phyloP scores from a whole-genome alignment of 2,888 invertebrate species.

The Machimus rusticus region DNA sequence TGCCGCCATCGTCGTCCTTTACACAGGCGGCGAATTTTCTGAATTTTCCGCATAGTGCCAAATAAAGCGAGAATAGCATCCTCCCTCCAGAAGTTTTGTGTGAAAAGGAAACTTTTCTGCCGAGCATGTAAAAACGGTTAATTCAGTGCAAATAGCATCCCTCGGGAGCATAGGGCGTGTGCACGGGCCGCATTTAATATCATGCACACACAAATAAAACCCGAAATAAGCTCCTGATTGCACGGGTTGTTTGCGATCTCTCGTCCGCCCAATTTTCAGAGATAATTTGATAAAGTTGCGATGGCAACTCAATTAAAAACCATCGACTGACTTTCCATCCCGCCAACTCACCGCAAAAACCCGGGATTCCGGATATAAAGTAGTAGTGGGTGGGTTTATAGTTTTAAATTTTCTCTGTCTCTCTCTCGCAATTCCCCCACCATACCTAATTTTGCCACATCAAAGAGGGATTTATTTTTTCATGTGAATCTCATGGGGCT shows the following conservation, averaged over 20 bases:
- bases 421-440: too few species aligned
- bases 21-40: neutral
- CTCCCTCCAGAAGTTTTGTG: neutral
- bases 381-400: neutral
- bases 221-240: neutral
- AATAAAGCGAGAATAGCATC: neutral
- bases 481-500: neutral
- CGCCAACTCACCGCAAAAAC: neutral
- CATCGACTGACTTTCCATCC: neutral
- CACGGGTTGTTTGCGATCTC: neutral
- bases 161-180: neutral
- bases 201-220: neutral
- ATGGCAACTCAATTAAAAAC: neutral
- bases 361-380: neutral
- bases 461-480: neutral
- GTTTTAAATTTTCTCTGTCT: neutral
- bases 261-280: neutral
- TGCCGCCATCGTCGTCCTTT: neutral
- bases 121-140: slow-evolving; percentile 27
- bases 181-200: neutral
- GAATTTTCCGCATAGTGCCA: neutral
- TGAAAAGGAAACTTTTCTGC: slow-evolving; percentile 20
- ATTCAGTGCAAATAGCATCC: slow-evolving; percentile 29
- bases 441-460: neutral
- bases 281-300: neutral